A percentile compares a stretch with the other conserved stretches of the same genome.
These are phyloP conservation scores for Aythya fuligula DNA, from an alignment of 2,797 vertebrate genomes.

Conservation along the genomic window DNA sequence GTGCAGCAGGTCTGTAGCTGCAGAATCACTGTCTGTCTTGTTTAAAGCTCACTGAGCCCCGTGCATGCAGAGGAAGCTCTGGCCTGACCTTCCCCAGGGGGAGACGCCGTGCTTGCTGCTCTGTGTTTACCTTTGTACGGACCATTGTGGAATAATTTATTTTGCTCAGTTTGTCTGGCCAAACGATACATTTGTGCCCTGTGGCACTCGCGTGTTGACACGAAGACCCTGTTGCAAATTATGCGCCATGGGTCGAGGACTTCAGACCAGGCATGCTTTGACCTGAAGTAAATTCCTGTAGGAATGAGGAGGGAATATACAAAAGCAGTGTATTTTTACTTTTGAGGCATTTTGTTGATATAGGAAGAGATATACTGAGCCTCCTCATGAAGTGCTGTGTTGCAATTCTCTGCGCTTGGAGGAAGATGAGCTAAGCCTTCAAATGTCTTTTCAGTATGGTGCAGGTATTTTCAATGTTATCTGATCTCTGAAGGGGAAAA, in stretches of 20 bases:
- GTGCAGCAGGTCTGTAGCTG: not conserved
- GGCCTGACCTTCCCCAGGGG: not conserved
- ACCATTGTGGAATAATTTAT: conserved; percentile 1
- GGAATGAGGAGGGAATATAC: not conserved
- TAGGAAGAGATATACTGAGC: not conserved
- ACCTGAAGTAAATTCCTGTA: conserved; percentile 32
- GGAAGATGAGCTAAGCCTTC: conserved; percentile 18
- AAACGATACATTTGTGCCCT: not conserved
- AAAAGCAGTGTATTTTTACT: not conserved
- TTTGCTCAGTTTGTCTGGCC: conserved; percentile 14
- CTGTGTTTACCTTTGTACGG: not conserved
- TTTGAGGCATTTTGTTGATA: not conserved
- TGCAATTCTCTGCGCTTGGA: not conserved
- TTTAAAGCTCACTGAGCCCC: not conserved
- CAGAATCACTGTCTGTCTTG: not conserved
- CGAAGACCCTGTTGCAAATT: conserved; percentile 2
- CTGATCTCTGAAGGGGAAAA: conserved; percentile 47
- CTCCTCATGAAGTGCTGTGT: not conserved
- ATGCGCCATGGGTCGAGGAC: not conserved
- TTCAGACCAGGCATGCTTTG: not conserved
- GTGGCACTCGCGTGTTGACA: not conserved
- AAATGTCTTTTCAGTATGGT: conserved; percentile 15
- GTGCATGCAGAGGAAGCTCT: not conserved
- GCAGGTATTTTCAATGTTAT: conserved; percentile 45
- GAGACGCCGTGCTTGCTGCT: not conserved